Percentiles rank a stretch among this genome's conserved stretches.
phyloP scores from a whole-genome alignment of 2,888 invertebrate species.

The Notodonta dromedarius region DNA sequence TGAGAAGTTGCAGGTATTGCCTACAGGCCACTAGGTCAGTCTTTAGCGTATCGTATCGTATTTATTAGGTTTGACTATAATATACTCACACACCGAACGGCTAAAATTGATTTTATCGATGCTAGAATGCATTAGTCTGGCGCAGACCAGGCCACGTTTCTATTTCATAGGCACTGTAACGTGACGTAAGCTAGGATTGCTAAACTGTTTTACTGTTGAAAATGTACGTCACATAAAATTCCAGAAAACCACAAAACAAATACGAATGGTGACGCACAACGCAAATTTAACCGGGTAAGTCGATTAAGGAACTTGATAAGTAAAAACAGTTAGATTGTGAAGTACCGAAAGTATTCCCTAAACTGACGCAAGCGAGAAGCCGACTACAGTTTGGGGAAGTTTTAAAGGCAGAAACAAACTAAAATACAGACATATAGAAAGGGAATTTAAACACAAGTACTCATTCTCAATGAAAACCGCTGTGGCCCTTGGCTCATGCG shows the following conservation, averaged over 20 bases:
- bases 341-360: too few relatives aligned
- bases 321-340: slow-evolving; percentile 11
- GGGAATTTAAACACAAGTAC: neutral
- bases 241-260: too few relatives aligned
- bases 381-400: too few relatives aligned
- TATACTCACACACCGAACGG: slow-evolving; percentile 30
- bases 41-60: slow-evolving; percentile 54
- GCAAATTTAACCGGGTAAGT: too few relatives aligned
- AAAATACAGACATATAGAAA: neutral
- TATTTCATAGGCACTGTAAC: neutral
- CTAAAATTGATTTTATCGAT: slow-evolving; percentile 33
- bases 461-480: slow-evolving; percentile 1
- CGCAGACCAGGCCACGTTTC: neutral
- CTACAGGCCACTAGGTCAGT: slow-evolving; percentile 74
- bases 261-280: too few relatives aligned
- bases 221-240: too few relatives aligned
- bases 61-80: slow-evolving; percentile 33
- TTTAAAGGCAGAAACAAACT: too few relatives aligned
- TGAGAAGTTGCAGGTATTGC: slow-evolving; percentile 75
- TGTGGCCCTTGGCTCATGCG: slow-evolving; percentile 1
- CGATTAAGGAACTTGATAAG: too few relatives aligned
- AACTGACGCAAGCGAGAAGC: too few relatives aligned
- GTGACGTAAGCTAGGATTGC: neutral
- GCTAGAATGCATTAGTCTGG: slow-evolving; percentile 18
- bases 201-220: neutral